Conservation (phyloP, 2,797 vertebrate species). For the Anableps anableps region DNA sequence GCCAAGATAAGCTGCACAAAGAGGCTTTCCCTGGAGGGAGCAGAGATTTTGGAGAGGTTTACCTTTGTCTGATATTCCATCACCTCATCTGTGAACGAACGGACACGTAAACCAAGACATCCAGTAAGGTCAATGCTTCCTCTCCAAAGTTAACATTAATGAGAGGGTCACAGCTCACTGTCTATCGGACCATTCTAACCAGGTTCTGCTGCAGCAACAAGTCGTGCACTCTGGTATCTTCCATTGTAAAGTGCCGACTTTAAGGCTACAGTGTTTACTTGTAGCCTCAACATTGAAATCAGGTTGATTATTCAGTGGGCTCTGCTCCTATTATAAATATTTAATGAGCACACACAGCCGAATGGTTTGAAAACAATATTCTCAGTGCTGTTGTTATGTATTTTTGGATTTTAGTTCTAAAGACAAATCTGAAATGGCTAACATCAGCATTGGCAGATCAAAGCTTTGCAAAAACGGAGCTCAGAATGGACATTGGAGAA, state of each 20-base stretch:
- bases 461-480: neutral
- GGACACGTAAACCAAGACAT: neutral
- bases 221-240: neutral
- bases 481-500: neutral
- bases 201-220: neutral
- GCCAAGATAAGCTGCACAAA: slow-evolving; percentile 35
- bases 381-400: neutral
- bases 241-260: neutral
- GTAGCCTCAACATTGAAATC: neutral
- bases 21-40: slow-evolving; percentile 44
- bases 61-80: slow-evolving; percentile 50
- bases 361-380: neutral
- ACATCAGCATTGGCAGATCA: neutral
- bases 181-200: neutral
- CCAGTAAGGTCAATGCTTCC: slow-evolving; percentile 24
- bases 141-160: slow-evolving; percentile 29
- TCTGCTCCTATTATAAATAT: neutral
- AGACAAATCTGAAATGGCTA: neutral
- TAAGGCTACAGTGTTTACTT: neutral
- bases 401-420: neutral
- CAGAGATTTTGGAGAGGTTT: slow-evolving; percentile 54
- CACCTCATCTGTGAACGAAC: slow-evolving; percentile 29
- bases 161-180: slow-evolving; percentile 7
- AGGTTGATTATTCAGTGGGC: neutral
- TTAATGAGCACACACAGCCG: neutral